These are phyloP conservation scores for Cynodonichthys magdalenae DNA, from an alignment of 2,797 vertebrate species.

Conservation along the genomic window DNA sequence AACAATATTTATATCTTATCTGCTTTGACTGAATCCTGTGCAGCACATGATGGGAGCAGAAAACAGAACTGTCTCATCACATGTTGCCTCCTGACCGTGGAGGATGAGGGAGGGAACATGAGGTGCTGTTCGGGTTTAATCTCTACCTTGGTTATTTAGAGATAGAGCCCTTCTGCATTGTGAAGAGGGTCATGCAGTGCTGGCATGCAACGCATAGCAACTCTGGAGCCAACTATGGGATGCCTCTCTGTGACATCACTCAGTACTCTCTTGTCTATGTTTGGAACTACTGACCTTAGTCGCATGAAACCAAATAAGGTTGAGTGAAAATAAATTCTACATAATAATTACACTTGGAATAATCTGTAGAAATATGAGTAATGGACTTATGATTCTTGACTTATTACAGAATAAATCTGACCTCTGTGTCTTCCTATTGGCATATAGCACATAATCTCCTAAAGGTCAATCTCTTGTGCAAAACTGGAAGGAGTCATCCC, in stretches of 20 bases:
- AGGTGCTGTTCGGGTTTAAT: slow-evolving; percentile 26
- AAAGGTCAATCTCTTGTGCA: slow-evolving; percentile 26
- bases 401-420: slow-evolving; percentile 26
- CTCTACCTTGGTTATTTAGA: slow-evolving; percentile 6
- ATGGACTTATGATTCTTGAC: not conserved
- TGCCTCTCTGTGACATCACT: slow-evolving; percentile 55
- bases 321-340: not conserved
- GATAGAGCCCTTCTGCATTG: slow-evolving; percentile 24
- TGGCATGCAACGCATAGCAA: slow-evolving; percentile 48
- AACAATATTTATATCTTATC: slow-evolving; percentile 5
- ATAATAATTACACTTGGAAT: not conserved
- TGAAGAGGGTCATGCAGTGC: slow-evolving; percentile 49
- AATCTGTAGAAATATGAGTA: not conserved
- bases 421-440: slow-evolving; percentile 14
- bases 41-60: slow-evolving; percentile 24
- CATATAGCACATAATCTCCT: slow-evolving; percentile 12
- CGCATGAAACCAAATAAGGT: slow-evolving; percentile 19
- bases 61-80: slow-evolving; percentile 16
- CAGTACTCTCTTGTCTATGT: slow-evolving; percentile 41
- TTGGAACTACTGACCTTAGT: slow-evolving; percentile 30
- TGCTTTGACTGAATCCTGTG: slow-evolving; percentile 16
- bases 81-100: slow-evolving; percentile 51
- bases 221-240: slow-evolving; percentile 27
- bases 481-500: not conserved
- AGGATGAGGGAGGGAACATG: slow-evolving; percentile 29